phyloP scores from a whole-genome alignment of 2,888 invertebrate species.

The Stenotaenia linearis region DNA sequence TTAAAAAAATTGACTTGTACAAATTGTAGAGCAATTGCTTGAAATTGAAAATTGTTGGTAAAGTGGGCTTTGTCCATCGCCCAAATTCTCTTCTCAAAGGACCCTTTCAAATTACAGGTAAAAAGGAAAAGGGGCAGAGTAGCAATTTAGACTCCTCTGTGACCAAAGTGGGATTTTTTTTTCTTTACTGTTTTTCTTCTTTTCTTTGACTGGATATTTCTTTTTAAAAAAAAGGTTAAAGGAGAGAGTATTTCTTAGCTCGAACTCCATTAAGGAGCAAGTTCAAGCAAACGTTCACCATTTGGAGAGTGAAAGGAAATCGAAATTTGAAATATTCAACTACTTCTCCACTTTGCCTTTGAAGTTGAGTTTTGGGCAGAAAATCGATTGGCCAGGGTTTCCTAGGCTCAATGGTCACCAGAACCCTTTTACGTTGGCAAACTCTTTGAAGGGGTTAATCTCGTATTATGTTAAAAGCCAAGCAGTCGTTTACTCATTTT shows the following conservation, averaged over 20 bases:
- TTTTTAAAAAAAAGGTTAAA: background rate
- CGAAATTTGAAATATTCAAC: conserved; percentile 19
- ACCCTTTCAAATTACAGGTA: conserved; percentile 2
- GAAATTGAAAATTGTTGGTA: conserved; percentile 2
- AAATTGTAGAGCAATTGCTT: conserved; percentile 2
- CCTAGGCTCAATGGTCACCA: background rate
- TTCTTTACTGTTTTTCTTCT: background rate
- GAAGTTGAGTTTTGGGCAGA: conserved; percentile 10
- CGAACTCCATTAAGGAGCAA: conserved; percentile 1
- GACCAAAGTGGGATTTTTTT: background rate
- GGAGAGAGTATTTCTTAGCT: conserved; percentile 21
- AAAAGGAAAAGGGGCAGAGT: background rate
- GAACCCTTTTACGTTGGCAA: conserved; percentile 2
- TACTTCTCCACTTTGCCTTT: background rate
- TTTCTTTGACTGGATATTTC: background rate
- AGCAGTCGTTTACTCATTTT: conserved; percentile 4
- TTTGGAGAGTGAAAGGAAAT: conserved; percentile 17
- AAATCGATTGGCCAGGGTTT: background rate
- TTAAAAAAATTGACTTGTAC: background rate
- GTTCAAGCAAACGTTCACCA: conserved; percentile 17
- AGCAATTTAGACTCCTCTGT: background rate
- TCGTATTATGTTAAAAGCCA: background rate
- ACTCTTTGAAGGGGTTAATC: background rate
- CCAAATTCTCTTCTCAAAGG: conserved; percentile 2
- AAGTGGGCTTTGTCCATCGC: conserved; percentile 11